Conservation (phyloP, 2,888 invertebrate species). For the Brachynemurus nebulosus region DNA sequence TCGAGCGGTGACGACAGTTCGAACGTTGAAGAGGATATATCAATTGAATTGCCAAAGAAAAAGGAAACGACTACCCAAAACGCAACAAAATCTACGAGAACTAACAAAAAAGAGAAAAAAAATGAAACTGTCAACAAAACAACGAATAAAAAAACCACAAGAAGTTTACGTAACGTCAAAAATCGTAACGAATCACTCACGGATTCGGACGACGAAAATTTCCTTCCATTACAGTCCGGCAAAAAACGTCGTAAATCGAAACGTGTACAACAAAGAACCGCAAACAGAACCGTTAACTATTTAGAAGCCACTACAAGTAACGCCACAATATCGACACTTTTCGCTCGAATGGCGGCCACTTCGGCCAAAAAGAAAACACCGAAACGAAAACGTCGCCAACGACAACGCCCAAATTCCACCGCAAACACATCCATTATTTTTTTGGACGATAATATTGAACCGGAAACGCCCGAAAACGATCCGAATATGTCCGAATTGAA, state of each 20-base stretch:
- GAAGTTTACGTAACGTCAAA: too few relatives aligned
- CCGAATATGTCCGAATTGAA: background rate
- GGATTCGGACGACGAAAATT: too few relatives aligned
- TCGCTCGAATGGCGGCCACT: background rate
- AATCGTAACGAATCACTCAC: too few relatives aligned
- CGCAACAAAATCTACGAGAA: background rate
- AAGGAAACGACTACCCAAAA: background rate
- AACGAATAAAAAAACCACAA: too few relatives aligned
- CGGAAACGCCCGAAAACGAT: background rate
- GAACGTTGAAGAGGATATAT: background rate
- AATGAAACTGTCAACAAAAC: too few relatives aligned
- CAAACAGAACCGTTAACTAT: background rate
- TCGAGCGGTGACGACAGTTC: background rate
- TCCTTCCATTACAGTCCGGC: too few relatives aligned
- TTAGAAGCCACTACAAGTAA: background rate
- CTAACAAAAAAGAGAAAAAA: background rate
- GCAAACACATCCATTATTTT: background rate
- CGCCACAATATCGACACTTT: too few relatives aligned
- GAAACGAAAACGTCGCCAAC: background rate
- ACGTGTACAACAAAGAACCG: background rate
- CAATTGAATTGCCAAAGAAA: background rate
- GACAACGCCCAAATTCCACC: background rate
- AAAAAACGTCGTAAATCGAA: too few relatives aligned
- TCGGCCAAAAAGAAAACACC: background rate
- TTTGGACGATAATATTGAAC: background rate